A percentile compares a stretch with the other conserved stretches of the same genome.
Evolutionary conservation across 2,113 vertebrate genomes (phyloP).

Genomic region (Chitala chitala): DNA sequence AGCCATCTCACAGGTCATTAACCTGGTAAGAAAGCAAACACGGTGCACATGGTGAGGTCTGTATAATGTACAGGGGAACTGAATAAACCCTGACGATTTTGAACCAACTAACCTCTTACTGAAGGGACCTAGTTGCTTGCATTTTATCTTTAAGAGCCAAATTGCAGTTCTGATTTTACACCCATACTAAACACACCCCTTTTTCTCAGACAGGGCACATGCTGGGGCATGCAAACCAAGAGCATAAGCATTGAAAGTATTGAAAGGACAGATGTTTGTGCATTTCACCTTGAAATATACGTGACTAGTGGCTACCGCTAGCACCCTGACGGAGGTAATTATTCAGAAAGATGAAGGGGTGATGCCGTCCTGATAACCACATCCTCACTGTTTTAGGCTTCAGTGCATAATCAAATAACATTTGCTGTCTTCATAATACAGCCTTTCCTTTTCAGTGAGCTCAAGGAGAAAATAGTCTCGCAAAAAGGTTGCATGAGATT

Average conservation of each 20-base stretch:
- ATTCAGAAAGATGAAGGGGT: conserved; percentile 57
- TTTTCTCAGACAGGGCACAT: too few relatives aligned
- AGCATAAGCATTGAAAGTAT: conserved; percentile 29
- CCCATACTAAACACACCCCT: too few relatives aligned
- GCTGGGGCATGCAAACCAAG: too few relatives aligned
- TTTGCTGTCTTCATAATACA: conserved; percentile 61
- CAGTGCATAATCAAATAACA: conserved; percentile 66
- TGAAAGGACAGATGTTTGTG: conserved; percentile 59
- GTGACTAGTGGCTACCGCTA: conserved; percentile 20
- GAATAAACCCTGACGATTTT: too few relatives aligned
- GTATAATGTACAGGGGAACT: too few relatives aligned
- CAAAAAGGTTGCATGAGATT: conserved; percentile 43
- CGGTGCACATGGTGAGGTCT: too few relatives aligned
- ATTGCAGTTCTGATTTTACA: too few relatives aligned
- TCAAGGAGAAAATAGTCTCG: conserved; percentile 61
- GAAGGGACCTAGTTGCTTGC: too few relatives aligned
- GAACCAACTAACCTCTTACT: too few relatives aligned
- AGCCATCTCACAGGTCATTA: too few relatives aligned
- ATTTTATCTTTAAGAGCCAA: too few relatives aligned
- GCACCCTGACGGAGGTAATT: conserved; percentile 61
- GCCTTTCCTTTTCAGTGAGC: conserved; percentile 54
- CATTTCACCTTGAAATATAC: conserved; percentile 20
- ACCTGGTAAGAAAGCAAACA: too few relatives aligned
- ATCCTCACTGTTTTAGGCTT: conserved; percentile 55
- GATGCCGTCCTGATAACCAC: conserved; percentile 50